Base-by-base conservation (phyloP, 1,140 invertebrate species). In the Sitodiplosis mosellana region DNA sequence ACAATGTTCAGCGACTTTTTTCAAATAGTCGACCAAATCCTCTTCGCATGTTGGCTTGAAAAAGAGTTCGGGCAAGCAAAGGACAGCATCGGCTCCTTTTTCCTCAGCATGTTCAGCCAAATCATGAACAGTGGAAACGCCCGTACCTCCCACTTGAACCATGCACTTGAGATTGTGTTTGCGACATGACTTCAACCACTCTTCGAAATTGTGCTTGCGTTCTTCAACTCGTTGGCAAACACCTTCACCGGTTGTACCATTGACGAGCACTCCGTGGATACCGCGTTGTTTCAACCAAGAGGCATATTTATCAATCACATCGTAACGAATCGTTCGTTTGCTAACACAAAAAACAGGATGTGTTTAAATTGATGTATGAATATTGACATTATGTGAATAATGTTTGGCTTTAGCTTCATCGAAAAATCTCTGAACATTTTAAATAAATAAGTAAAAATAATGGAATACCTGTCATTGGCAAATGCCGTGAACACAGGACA, bases 211-310 rank as follows among this genome's bases (percentile, higher is more conserved):
- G 40, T 65, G 57, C 64, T 86, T 85, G 50, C 84, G 72, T 57
- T 88, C 85, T 0, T 59, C 53, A 0, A 81, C 65, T 2, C 71
- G 76, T 55, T 87, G 67, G 2, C 77, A 78, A 58, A 78, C 72
- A 18, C 83, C 79, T 66, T 89, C 84, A 5, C 84, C 85, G 36
- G 72, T 78, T 1, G 83, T 84, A 33, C 84, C 83, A 59, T 83
- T 82, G 2, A 87, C 83, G 85, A 51, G 48, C 61, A 68, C 37
- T 34, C 41, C 33, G 19, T 14, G 42, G 7, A 15, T 15, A 38
- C 7, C 19, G 1, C 48, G 45, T 17, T 19, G 11, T 1, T 15
- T 34, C 15, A 22, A 33, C 5, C 7, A 20, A 27, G 21, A 17
- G 11, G 18, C 46, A 47, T 50, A 38, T 34, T 49, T 7, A 49